Evolutionary conservation across 2,888 invertebrate genomes (phyloP), one percentile per base, ranked within the genome.

Genomic region (Ophioninae sp.): DNA sequence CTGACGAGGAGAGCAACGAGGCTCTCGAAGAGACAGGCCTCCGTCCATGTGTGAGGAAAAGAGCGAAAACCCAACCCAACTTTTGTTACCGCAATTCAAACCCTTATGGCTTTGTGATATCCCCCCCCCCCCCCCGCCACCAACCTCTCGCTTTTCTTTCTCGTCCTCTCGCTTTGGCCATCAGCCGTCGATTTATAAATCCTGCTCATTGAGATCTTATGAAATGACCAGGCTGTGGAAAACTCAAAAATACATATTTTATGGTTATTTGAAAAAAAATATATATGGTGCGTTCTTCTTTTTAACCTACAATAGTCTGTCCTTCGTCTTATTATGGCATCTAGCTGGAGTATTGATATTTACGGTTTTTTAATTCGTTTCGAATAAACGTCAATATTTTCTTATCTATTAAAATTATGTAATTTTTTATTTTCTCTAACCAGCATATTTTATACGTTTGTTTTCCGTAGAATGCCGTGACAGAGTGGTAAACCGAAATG

Each of bases 131-230:
- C 51, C 64, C 64, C 56, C 67, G 51, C 44, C 63, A 20, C 30
- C 41, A 30, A 41, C 51, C 61, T 63, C 56, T 64, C 9, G 17
- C 39, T 23, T 63, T 39, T 64, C 22, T 30, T 1, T 30, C 30
- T 30, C 30, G 30, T 30, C 39, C 20, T 23, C 71, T 58, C 71
- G 59, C 30, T 59, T 22, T 39, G 61, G 51, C 67, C 51, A 13
- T n/a, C 71, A 81, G 79, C 79, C 81, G 72, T 82, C 83, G 83
- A 84, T 85, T 68, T 86, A 86, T 86, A 86, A 89, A 88, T 88
- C 87, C 65, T 83, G 85, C 80, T 87, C 91, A 91, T 91, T 90
- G 89, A 85, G 89, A 91, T 91, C 91, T 91, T 91, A 90, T 89
- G 89, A 91, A 91, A 91, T 91, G 88, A 90, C 88, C 86, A 67